Conservation (phyloP, 2,888 invertebrate genomes). For the Brenthis daphne region DNA sequence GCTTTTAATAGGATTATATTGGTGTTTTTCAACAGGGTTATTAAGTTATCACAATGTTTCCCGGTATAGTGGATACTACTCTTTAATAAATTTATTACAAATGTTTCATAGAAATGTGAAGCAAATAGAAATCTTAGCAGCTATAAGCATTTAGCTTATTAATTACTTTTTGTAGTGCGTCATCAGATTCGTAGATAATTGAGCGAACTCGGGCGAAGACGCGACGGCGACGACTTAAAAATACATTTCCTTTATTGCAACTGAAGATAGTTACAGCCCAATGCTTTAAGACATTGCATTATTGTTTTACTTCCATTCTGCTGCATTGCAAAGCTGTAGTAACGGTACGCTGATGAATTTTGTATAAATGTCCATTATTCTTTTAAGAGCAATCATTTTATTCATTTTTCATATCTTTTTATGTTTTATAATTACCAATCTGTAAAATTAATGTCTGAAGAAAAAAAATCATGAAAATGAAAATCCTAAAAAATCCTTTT, state of each 20-base stretch:
- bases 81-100: not conserved
- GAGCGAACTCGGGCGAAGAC: conserved; percentile 65
- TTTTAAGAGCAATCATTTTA: not conserved
- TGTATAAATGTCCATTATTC: conserved; percentile 8
- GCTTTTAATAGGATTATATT: no score
- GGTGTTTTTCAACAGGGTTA: no score
- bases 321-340: conserved; percentile 35
- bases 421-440: no score
- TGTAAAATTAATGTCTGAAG: no score
- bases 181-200: conserved; percentile 63
- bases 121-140: conserved; percentile 15
- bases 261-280: conserved; percentile 57
- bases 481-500: no score
- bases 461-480: no score
- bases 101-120: not conserved
- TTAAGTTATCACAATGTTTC: no score
- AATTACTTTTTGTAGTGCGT: conserved; percentile 43
- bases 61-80: not conserved
- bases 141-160: conserved; percentile 37
- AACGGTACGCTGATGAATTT: conserved; percentile 34
- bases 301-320: conserved; percentile 43
- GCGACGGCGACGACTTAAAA: conserved; percentile 73
- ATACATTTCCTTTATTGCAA: conserved; percentile 66
- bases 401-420: not conserved
- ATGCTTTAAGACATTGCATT: conserved; percentile 49